phyloP scores from a whole-genome alignment of 1,140 invertebrate genomes.

The Tetranychus urticae region DNA sequence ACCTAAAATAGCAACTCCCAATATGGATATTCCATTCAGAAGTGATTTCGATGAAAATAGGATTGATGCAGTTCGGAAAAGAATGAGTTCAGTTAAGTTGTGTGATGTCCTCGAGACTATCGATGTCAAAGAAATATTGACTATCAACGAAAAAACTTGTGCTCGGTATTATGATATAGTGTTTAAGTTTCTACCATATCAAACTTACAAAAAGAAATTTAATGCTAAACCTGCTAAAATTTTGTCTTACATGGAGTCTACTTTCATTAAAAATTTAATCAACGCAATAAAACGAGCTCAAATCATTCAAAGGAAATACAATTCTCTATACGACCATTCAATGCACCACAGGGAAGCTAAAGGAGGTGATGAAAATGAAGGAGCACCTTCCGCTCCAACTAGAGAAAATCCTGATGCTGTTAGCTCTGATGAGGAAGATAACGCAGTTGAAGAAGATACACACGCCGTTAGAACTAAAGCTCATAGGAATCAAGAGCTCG shows the following conservation, averaged over 20 bases:
- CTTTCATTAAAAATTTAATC: slow-evolving; percentile 20
- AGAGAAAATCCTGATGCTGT: slow-evolving; percentile 25
- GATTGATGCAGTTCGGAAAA: slow-evolving; percentile 34
- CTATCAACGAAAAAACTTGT: slow-evolving; percentile 13
- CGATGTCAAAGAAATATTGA: slow-evolving; percentile 34
- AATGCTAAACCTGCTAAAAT: slow-evolving; percentile 39
- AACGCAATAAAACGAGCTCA: slow-evolving; percentile 16
- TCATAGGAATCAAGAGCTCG: slow-evolving; percentile 36
- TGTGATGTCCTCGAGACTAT: slow-evolving; percentile 50
- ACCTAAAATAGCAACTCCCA: slow-evolving; percentile 74
- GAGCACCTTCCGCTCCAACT: slow-evolving; percentile 19
- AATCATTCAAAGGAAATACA: neutral
- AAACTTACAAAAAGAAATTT: slow-evolving; percentile 43
- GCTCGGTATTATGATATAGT: slow-evolving; percentile 18
- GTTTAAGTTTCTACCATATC: slow-evolving; percentile 44
- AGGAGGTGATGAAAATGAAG: neutral
- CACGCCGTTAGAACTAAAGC: slow-evolving; percentile 29
- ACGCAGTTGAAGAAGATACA: slow-evolving; percentile 28
- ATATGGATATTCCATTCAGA: slow-evolving; percentile 69
- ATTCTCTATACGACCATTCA: slow-evolving; percentile 2
- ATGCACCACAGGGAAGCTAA: neutral
- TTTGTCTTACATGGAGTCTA: slow-evolving; percentile 23
- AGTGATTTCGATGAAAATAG: slow-evolving; percentile 22
- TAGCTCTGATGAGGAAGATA: slow-evolving; percentile 35
- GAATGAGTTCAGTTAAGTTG: slow-evolving; percentile 48